Base-by-base conservation (phyloP, 2,113 vertebrate species). In the Danionella cerebrum region DNA sequence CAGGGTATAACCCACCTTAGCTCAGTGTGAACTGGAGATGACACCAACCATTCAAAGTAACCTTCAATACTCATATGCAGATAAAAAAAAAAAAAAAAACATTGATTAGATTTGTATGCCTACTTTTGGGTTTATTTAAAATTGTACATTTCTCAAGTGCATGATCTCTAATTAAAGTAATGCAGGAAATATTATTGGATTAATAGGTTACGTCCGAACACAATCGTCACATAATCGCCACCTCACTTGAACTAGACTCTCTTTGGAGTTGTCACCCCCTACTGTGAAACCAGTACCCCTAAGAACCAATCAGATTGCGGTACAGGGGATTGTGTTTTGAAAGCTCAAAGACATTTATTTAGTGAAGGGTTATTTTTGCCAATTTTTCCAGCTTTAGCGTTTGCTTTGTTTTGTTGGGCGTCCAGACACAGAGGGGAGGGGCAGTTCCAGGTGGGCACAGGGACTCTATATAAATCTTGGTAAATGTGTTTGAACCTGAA, bases 181-280 rank as follows among this genome's bases (percentile, higher is more conserved):
- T 35, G 16, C 67, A 63, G 5, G 4, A 47, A 36, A 25, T 31
- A 24, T 22, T 24, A 5, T 19, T 57, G 31, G 33, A 67, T 47
- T 55, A 8, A 27, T 27, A 48, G 12, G 50, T 59, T 74, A 6
- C 36, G n/a, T 44, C 68, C 45, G 48, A n/a, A n/a, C n/a, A n/a
- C n/a, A n/a, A n/a, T n/a, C n/a, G n/a, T n/a, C n/a, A n/a, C 14
- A 12, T 31, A 51, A 70, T 67, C 35, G 6, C 71, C 50, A 39
- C 69, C 69, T 75, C 22, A 51, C 4, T 8, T 52, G 69, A 70
- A 57, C 69, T 7, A 3, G 18, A 53, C 31, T 50, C 35, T 38
- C 42, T 14, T 5, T 2, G 14, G 27, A 21, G 12, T 11, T 22
- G 33, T 21, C 14, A 6, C 29, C 36, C 24, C 24, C 51, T 52